Percentiles rank a stretch among this genome's conserved stretches.
These are phyloP conservation scores for Microctonus brassicae DNA, from an alignment of 2,888 invertebrate species.

Conservation along the genomic window DNA sequence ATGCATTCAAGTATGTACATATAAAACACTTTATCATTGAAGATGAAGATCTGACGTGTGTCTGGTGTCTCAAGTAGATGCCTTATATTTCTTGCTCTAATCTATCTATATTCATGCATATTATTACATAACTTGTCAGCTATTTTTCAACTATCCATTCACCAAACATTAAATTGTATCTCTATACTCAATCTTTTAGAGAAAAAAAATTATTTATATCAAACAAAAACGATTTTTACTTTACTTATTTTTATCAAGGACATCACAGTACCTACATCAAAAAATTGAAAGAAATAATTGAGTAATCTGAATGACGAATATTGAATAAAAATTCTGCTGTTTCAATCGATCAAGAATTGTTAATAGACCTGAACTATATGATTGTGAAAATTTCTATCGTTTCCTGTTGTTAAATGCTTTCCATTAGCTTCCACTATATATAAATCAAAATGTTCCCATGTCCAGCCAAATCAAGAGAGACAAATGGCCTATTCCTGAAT, in stretches of 20 bases:
- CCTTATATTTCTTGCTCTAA: conserved; percentile 35
- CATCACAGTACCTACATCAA: not conserved
- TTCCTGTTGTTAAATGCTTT: conserved; percentile 51
- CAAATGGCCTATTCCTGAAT: conserved; percentile 8
- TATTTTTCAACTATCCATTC: not conserved
- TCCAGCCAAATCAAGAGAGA: not conserved
- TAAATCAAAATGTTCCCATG: not conserved
- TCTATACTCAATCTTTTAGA: not conserved
- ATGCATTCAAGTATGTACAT: conserved; percentile 19
- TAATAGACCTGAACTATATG: not conserved
- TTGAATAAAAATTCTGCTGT: conserved; percentile 44
- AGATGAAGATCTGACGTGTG: conserved; percentile 50
- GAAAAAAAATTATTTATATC: too few relatives aligned
- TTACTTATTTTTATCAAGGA: not conserved
- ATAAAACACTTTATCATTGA: conserved; percentile 39
- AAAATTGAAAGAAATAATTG: conserved; percentile 49
- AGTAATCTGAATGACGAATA: conserved; percentile 39
- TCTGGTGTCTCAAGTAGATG: conserved; percentile 55
- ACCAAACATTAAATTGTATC: not conserved
- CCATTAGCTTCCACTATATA: conserved; percentile 2
- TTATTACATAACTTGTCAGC: conserved; percentile 8
- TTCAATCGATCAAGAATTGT: not conserved
- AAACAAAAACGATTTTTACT: not conserved
- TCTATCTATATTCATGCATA: too few relatives aligned
- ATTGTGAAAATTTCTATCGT: conserved; percentile 40